phyloP scores from a whole-genome alignment of 2,888 invertebrate species.

The Zygogramma bicolorata region DNA sequence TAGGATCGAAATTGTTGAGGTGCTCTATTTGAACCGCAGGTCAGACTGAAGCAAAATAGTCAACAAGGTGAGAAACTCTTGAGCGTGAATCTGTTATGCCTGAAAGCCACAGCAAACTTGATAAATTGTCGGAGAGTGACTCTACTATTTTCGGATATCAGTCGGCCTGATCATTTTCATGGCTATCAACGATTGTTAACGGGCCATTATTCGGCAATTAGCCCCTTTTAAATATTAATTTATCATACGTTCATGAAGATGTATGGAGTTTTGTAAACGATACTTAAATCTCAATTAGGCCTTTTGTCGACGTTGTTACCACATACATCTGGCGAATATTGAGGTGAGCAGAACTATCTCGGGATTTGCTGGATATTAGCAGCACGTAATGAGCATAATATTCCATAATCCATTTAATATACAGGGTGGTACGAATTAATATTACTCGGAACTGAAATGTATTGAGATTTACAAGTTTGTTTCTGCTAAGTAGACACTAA shows the following conservation, averaged over 20 bases:
- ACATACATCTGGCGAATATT: background rate
- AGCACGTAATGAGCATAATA: background rate
- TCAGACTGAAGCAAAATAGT: background rate
- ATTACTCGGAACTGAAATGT: background rate
- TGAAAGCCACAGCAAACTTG: slow-evolving; percentile 54
- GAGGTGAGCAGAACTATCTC: background rate
- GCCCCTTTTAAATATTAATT: slow-evolving; percentile 57
- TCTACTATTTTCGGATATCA: slow-evolving; percentile 45
- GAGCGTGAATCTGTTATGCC: background rate
- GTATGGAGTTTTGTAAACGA: slow-evolving; percentile 41
- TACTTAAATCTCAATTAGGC: slow-evolving; percentile 50
- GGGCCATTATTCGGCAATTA: slow-evolving; percentile 55
- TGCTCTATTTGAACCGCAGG: no score
- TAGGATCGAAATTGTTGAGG: no score
- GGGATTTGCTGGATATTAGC: slow-evolving; percentile 1
- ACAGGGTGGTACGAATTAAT: background rate
- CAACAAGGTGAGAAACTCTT: background rate
- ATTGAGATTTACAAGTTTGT: background rate
- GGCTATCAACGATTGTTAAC: slow-evolving; percentile 44
- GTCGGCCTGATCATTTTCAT: slow-evolving; percentile 38
- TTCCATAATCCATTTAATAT: background rate
- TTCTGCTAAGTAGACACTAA: no score
- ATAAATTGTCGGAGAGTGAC: slow-evolving; percentile 54
- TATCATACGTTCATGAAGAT: slow-evolving; percentile 50
- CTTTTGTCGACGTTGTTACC: slow-evolving; percentile 1